Conservation (phyloP, 2,113 vertebrate species). For the Scomber japonicus region DNA sequence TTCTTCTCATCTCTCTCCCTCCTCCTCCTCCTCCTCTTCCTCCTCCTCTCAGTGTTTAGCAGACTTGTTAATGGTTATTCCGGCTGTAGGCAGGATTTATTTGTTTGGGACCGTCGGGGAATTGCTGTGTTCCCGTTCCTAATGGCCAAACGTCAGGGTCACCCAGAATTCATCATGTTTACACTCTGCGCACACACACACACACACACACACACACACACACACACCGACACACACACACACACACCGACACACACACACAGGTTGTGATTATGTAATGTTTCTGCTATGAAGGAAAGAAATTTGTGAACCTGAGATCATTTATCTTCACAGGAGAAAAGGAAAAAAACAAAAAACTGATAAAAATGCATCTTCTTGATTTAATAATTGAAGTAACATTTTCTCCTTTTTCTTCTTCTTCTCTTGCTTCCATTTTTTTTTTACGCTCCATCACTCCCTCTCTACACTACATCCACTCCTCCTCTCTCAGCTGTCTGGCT, state of each 20-base stretch:
- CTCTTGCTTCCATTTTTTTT: neutral
- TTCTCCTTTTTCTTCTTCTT: neutral
- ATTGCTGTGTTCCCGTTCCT: conserved; percentile 47
- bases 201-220: conserved; percentile 6
- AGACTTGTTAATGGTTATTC: conserved; percentile 73
- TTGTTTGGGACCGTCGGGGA: conserved; percentile 61
- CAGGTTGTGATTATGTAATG: conserved; percentile 45
- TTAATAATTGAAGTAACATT: neutral
- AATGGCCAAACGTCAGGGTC: conserved; percentile 60
- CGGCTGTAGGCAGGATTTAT: conserved; percentile 70
- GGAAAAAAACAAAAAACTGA: neutral
- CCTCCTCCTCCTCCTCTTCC: neutral
- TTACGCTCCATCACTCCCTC: no score
- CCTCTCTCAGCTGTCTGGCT: conserved; percentile 9
- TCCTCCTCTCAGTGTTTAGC: conserved; percentile 41
- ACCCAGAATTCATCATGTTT: conserved; percentile 72
- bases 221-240: conserved; percentile 13
- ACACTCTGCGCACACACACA: conserved; percentile 2
- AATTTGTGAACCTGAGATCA: neutral
- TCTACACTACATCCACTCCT: no score
- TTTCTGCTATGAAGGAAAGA: conserved; percentile 6
- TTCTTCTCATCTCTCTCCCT: neutral
- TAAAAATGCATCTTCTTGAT: neutral
- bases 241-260: conserved; percentile 17
- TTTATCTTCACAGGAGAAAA: neutral